Percentiles rank a stretch among this genome's conserved stretches.
Evolutionary conservation across 1,140 invertebrate species (phyloP).

Genomic region (Formica exsecta): DNA sequence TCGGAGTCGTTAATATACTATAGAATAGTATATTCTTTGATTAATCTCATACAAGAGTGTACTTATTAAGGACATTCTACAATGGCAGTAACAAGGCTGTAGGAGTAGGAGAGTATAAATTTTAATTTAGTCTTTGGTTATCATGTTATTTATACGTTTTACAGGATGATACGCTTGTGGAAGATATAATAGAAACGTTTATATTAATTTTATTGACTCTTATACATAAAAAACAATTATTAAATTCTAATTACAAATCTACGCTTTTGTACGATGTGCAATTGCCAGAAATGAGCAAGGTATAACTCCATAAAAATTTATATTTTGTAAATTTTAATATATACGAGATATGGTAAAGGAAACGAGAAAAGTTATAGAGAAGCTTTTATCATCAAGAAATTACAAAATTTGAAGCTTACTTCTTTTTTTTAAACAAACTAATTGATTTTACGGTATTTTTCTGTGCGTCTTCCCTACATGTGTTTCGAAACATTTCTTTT

Average conservation of each 20-base stretch:
- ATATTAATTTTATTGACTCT: constrained; percentile 83
- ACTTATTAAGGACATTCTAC: too few relatives aligned
- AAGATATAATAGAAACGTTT: constrained; percentile 85
- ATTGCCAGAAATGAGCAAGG: constrained; percentile 77
- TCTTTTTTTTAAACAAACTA: background rate
- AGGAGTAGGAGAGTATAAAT: too few relatives aligned
- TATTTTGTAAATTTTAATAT: constrained; percentile 2
- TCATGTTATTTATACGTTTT: constrained; percentile 18
- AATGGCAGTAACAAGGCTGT: too few relatives aligned
- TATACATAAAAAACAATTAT: constrained; percentile 78
- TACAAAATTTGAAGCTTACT: background rate
- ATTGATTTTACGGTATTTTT: background rate
- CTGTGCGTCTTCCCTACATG: background rate
- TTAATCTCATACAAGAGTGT: too few relatives aligned
- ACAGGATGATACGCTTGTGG: constrained; percentile 79
- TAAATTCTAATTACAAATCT: constrained; percentile 73
- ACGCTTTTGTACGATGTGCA: constrained; percentile 76
- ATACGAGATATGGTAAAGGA: background rate
- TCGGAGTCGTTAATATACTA: too few relatives aligned
- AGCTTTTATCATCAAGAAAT: background rate
- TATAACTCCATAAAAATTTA: constrained; percentile 58
- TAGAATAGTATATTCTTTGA: too few relatives aligned
- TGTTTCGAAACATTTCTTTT: background rate
- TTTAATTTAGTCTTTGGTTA: too few relatives aligned
- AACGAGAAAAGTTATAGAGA: background rate